Percentiles rank a stretch among this genome's conserved stretches.
phyloP scores from a whole-genome alignment of 2,797 vertebrate genomes.

The Prionace glauca region DNA sequence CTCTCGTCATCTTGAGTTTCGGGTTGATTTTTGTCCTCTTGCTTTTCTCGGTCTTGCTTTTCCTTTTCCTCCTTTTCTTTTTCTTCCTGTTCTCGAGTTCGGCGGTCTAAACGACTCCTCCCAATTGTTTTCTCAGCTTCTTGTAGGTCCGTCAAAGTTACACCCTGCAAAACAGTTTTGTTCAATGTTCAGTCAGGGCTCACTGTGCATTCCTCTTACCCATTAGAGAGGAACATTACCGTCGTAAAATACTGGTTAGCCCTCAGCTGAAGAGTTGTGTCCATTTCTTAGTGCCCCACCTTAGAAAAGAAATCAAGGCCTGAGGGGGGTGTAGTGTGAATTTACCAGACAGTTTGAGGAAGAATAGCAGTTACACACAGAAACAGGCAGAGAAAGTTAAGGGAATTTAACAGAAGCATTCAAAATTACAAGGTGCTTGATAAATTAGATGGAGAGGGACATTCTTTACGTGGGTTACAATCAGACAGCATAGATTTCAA shows the following conservation, averaged over 20 bases:
- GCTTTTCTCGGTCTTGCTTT: conserved; percentile 87
- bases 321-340: neutral
- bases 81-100: conserved; percentile 86
- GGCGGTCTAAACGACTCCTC: conserved; percentile 67
- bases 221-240: neutral
- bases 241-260: neutral
- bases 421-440: neutral
- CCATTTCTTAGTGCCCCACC: neutral
- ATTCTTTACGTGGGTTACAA: neutral
- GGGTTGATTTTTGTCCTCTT: conserved; percentile 87
- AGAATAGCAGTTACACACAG: neutral
- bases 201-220: neutral
- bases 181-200: neutral
- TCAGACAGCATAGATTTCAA: neutral
- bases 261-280: neutral
- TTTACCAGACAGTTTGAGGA: neutral
- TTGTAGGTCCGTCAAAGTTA: conserved; percentile 94
- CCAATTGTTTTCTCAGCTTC: conserved; percentile 97
- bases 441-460: neutral
- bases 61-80: conserved; percentile 82
- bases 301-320: neutral
- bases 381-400: neutral
- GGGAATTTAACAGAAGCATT: neutral
- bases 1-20: conserved; percentile 89
- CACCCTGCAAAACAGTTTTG: conserved; percentile 61